Evolutionary conservation across 2,888 invertebrate genomes (phyloP).

Genomic region (Orchesellides sinensis): DNA sequence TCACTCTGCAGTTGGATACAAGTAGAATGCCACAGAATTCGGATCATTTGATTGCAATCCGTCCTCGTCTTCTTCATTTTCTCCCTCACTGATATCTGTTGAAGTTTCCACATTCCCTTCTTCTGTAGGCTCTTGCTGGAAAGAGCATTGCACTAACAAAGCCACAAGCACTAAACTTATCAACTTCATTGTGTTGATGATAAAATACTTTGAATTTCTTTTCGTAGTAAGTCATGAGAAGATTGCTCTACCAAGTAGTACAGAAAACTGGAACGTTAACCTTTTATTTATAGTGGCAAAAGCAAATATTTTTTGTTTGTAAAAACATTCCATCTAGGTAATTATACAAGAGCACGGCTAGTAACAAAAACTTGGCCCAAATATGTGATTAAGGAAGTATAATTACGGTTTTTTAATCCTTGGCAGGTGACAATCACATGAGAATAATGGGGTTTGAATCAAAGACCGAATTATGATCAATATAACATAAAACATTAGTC

Average conservation of each 20-base stretch:
- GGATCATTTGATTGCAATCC: constrained; percentile 56
- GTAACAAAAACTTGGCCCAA: neutral
- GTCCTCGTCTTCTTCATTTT: constrained; percentile 18
- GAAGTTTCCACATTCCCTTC: constrained; percentile 12
- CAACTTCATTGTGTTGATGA: constrained; percentile 8
- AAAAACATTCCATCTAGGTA: no score
- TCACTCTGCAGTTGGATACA: constrained; percentile 63
- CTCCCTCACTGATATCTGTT: constrained; percentile 32
- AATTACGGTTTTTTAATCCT: neutral
- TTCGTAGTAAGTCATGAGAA: no score
- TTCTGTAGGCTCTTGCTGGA: constrained; percentile 2
- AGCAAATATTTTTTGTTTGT: no score
- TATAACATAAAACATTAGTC: no score
- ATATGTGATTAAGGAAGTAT: neutral
- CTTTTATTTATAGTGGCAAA: no score
- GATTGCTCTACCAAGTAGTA: no score
- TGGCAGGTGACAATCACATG: neutral
- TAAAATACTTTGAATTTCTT: no score
- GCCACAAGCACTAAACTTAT: neutral
- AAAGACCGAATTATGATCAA: neutral
- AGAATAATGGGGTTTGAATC: neutral
- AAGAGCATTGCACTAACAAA: neutral
- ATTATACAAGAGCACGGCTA: neutral
- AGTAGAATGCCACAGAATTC: constrained; percentile 55
- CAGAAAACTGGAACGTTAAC: no score